Conservation (phyloP, 2,888 invertebrate species). For the Calliphora vomitoria region DNA sequence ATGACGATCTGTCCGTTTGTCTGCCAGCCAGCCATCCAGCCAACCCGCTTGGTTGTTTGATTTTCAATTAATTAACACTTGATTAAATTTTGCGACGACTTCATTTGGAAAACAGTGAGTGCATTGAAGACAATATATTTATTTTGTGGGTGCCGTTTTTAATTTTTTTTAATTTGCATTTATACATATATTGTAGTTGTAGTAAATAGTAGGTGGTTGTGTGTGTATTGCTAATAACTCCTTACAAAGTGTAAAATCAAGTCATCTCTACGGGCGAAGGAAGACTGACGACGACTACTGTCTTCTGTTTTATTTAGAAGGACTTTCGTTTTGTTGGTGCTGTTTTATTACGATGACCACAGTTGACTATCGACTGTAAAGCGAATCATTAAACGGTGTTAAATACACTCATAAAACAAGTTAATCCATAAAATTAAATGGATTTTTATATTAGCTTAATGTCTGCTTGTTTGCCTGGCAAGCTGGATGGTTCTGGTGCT, state of each 20-base stretch:
- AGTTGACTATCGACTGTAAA: slow-evolving; percentile 55
- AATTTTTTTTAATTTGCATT: background rate
- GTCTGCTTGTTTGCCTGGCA: slow-evolving; percentile 40
- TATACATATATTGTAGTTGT: too few species aligned
- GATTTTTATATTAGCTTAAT: slow-evolving; percentile 70
- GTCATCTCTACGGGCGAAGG: slow-evolving; percentile 51
- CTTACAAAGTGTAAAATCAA: slow-evolving; percentile 45
- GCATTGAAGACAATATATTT: slow-evolving; percentile 10
- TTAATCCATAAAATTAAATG: slow-evolving; percentile 70
- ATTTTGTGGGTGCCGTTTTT: background rate
- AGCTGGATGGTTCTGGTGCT: background rate
- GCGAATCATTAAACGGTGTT: slow-evolving; percentile 65
- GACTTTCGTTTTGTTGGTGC: slow-evolving; percentile 10
- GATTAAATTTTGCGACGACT: slow-evolving; percentile 48
- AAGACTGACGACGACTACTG: slow-evolving; percentile 46
- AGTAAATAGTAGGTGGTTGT: background rate
- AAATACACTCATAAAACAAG: slow-evolving; percentile 69
- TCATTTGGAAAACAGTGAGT: slow-evolving; percentile 37
- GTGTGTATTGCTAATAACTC: slow-evolving; percentile 19
- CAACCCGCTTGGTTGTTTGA: slow-evolving; percentile 20
- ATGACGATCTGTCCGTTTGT: background rate
- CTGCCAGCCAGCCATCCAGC: background rate
- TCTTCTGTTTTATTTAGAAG: slow-evolving; percentile 13
- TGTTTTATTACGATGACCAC: slow-evolving; percentile 53
- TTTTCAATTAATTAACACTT: slow-evolving; percentile 63